These are phyloP conservation scores for Sylvilagus bachmani DNA, from an alignment of 2,113 vertebrate genomes.

Conservation along the genomic window DNA sequence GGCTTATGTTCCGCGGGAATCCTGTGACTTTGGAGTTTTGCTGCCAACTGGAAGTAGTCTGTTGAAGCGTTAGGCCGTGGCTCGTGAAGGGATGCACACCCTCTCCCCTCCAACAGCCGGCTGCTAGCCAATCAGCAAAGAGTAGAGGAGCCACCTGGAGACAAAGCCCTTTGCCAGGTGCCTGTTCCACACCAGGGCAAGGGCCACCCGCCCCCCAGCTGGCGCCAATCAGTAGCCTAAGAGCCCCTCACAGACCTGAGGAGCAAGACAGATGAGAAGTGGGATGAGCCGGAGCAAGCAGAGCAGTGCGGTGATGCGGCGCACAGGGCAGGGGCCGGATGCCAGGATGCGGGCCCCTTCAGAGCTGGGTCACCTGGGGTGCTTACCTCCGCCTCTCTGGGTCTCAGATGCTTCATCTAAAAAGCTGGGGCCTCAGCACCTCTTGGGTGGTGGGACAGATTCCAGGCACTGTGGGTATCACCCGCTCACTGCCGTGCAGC, in stretches of 20 bases:
- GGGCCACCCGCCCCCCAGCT: rapidly evolving
- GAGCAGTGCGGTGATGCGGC: neutral
- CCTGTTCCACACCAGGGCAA: rapidly evolving
- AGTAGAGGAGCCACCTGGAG: neutral
- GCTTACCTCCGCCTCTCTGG: neutral
- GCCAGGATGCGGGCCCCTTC: neutral
- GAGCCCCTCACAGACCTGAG: rapidly evolving
- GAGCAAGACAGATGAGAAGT: neutral
- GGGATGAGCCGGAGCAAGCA: neutral
- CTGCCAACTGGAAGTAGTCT: neutral
- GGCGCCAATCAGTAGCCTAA: neutral
- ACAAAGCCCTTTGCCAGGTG: neutral
- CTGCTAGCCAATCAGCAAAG: neutral
- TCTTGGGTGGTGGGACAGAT: neutral
- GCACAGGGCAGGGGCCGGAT: rapidly evolving
- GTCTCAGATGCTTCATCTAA: neutral
- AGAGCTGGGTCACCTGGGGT: neutral
- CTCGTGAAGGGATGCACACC: neutral
- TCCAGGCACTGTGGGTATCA: neutral
- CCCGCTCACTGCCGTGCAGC: rapidly evolving
- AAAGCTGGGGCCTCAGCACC: neutral
- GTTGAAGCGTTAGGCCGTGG: neutral
- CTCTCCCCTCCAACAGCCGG: neutral
- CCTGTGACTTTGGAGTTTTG: neutral
- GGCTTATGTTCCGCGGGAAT: neutral